Percentiles rank a stretch among this genome's conserved stretches.
These are phyloP conservation scores for Mormoops blainvillei DNA, from an alignment of 2,113 vertebrate genomes.

Conservation along the genomic window DNA sequence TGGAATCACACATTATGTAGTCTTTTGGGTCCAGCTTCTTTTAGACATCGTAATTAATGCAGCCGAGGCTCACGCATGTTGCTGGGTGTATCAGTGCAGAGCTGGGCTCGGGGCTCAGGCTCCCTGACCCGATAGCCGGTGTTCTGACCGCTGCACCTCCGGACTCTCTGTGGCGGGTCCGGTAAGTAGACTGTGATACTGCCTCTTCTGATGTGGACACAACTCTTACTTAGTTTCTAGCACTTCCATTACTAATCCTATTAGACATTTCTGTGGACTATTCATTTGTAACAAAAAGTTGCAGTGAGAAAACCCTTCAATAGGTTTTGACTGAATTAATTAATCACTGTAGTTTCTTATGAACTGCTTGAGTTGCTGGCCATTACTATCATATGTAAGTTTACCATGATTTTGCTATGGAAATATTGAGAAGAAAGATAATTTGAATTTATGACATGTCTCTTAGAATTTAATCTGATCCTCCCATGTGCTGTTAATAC, in stretches of 20 bases:
- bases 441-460: constrained; percentile 46
- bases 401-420: not conserved
- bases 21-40: not conserved
- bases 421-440: not conserved
- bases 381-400: not conserved
- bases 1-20: not conserved
- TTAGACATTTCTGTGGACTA: not conserved
- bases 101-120: too few species aligned
- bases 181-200: not conserved
- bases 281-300: constrained; percentile 28
- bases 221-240: not conserved
- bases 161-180: not conserved
- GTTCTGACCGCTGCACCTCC: not conserved
- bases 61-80: not conserved
- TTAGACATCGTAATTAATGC: not conserved
- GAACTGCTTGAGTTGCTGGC: not conserved
- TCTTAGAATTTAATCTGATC: not conserved
- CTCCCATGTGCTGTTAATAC: not conserved
- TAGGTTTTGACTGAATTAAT: not conserved
- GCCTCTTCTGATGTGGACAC: not conserved
- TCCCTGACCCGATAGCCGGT: rapidly evolving
- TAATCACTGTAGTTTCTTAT: not conserved
- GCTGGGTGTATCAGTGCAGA: not conserved
- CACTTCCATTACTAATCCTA: not conserved
- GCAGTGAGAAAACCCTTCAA: not conserved